Conservation (phyloP, 2,888 invertebrate species). For the Drosophila macrospina region DNA sequence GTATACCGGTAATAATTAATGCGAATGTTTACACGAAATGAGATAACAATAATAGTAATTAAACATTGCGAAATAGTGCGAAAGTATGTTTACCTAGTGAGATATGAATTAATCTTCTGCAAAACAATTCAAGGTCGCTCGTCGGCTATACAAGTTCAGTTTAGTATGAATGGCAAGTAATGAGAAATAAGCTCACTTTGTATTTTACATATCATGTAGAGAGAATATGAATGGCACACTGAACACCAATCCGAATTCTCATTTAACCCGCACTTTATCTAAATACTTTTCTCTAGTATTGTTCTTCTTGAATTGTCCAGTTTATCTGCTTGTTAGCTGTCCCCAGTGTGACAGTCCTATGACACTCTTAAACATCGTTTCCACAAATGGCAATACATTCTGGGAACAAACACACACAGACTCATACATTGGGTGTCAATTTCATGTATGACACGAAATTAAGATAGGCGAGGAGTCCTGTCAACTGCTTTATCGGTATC, state of each 20-base stretch:
- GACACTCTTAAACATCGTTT: slow-evolving; percentile 28
- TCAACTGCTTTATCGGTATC: slow-evolving; percentile 58
- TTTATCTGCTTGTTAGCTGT: slow-evolving; percentile 68
- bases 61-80: slow-evolving; percentile 6
- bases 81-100: background rate
- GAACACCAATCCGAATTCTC: slow-evolving; percentile 38
- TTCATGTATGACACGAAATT: slow-evolving; percentile 73
- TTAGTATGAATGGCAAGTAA: background rate
- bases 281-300: slow-evolving; percentile 26
- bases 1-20: slow-evolving; percentile 56
- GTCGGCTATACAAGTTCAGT: slow-evolving; percentile 21
- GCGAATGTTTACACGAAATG: slow-evolving; percentile 35
- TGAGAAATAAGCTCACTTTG: background rate
- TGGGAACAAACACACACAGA: slow-evolving; percentile 24
- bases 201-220: slow-evolving; percentile 9
- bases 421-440: slow-evolving; percentile 66
- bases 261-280: slow-evolving; percentile 39
- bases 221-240: slow-evolving; percentile 29
- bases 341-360: slow-evolving; percentile 57
- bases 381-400: slow-evolving; percentile 55
- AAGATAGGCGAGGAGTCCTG: slow-evolving; percentile 71
- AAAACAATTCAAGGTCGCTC: slow-evolving; percentile 58
- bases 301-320: slow-evolving; percentile 52
- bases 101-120: slow-evolving; percentile 29
- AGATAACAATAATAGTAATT: slow-evolving; percentile 29